Evolutionary conservation across 2,888 invertebrate genomes (phyloP).

Genomic region (Netelia melanura): DNA sequence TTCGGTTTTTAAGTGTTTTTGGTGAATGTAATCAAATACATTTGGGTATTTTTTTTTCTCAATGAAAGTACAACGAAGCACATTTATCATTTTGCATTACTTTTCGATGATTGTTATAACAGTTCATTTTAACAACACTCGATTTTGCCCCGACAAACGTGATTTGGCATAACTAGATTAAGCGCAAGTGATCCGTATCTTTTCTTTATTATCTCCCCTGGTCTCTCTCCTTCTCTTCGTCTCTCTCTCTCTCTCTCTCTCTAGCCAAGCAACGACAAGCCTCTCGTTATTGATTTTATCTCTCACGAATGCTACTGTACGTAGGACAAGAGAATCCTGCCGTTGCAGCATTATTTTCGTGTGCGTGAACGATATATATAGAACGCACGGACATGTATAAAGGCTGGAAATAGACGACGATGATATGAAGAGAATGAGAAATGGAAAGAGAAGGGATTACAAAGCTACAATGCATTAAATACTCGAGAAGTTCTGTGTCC

Average conservation of each 20-base stretch:
- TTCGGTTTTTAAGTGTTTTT: too few relatives aligned
- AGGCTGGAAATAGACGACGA: slow-evolving; percentile 44
- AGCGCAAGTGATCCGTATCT: slow-evolving; percentile 52
- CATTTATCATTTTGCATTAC: neutral
- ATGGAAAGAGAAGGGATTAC: slow-evolving; percentile 74
- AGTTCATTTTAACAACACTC: neutral
- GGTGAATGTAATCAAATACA: too few relatives aligned
- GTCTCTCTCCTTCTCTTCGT: neutral
- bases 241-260: slow-evolving; percentile 13
- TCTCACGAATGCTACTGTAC: slow-evolving; percentile 76
- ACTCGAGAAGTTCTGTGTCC: slow-evolving; percentile 78
- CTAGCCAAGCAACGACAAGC: slow-evolving; percentile 28
- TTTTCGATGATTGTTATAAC: slow-evolving; percentile 17
- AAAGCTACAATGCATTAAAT: slow-evolving; percentile 82
- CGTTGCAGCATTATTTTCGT: slow-evolving; percentile 23
- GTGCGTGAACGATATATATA: slow-evolving; percentile 15
- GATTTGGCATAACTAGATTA: slow-evolving; percentile 70
- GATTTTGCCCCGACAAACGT: slow-evolving; percentile 51
- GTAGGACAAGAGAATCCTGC: slow-evolving; percentile 37
- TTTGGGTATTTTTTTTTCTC: neutral
- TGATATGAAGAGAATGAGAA: slow-evolving; percentile 46
- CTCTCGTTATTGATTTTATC: slow-evolving; percentile 83
- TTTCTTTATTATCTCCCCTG: slow-evolving; percentile 53
- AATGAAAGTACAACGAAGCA: neutral
- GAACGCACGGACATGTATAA: slow-evolving; percentile 9